Conservation (phyloP, 2,888 invertebrate species). For the Sinodicranocentrus sp. region DNA sequence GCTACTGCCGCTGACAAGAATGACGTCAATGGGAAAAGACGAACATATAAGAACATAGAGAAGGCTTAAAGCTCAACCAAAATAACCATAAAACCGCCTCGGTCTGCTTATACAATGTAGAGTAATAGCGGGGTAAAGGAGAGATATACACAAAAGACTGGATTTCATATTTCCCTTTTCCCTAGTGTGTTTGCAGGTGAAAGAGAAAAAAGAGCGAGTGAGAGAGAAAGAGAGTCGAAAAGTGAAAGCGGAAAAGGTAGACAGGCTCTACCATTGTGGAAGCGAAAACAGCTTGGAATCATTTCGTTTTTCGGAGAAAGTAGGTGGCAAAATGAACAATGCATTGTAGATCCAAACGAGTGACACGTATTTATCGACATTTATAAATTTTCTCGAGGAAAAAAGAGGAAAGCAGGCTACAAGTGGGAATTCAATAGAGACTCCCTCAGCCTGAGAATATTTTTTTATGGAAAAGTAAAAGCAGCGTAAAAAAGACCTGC, state of each 20-base stretch:
- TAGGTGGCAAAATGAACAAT: background rate
- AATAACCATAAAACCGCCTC: slow-evolving; percentile 26
- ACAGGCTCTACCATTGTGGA: background rate
- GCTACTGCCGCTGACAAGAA: slow-evolving; percentile 60
- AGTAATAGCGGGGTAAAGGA: slow-evolving; percentile 1
- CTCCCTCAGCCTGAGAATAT: too few relatives aligned
- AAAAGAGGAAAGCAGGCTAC: background rate
- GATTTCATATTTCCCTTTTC: slow-evolving; percentile 38
- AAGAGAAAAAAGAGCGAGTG: slow-evolving; percentile 1
- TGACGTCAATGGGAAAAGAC: slow-evolving; percentile 65
- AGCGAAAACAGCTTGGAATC: background rate
- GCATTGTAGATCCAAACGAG: background rate
- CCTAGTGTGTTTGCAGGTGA: background rate
- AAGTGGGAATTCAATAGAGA: background rate
- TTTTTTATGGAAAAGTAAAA: too few relatives aligned
- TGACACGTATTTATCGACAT: background rate
- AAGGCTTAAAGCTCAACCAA: slow-evolving; percentile 41
- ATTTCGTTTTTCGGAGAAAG: background rate
- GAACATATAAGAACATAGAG: background rate
- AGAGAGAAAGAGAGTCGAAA: background rate
- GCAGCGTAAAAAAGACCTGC: too few relatives aligned
- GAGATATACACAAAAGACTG: background rate
- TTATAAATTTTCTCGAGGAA: background rate
- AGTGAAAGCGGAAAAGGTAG: slow-evolving; percentile 5
- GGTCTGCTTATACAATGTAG: background rate